Percentiles rank a stretch among this genome's conserved stretches.
Conservation (phyloP, 2,797 vertebrate species). For the Danio choprae region DNA sequence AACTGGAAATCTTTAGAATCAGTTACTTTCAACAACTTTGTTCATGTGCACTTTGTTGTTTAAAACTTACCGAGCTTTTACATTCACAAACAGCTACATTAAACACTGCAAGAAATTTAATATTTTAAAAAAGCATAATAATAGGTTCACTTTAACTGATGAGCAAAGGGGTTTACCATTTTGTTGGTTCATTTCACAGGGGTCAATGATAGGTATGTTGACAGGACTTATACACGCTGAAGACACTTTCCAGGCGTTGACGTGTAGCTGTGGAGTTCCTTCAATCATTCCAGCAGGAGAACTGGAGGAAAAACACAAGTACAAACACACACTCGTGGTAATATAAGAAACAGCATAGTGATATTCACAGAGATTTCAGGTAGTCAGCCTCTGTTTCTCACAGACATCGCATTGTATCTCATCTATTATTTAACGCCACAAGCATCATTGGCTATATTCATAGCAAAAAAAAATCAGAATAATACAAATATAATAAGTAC, state of each 20-base stretch:
- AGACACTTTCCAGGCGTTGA: constrained; percentile 95
- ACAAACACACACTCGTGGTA: constrained; percentile 20
- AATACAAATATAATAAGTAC: too few relatives aligned
- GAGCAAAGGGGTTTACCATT: constrained; percentile 79
- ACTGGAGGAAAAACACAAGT: constrained; percentile 68
- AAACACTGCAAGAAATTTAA: too few relatives aligned
- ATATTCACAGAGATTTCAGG: neutral
- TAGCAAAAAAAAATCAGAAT: too few relatives aligned
- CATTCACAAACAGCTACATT: too few relatives aligned
- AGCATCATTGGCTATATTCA: too few relatives aligned
- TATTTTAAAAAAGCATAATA: too few relatives aligned
- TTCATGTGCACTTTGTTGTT: too few relatives aligned
- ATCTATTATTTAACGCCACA: too few relatives aligned
- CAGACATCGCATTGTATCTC: too few relatives aligned
- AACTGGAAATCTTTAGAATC: too few relatives aligned
- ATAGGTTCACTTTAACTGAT: neutral
- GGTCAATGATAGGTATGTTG: constrained; percentile 92
- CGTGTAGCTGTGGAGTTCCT: constrained; percentile 96
- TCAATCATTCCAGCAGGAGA: constrained; percentile 98
- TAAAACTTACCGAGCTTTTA: too few relatives aligned
- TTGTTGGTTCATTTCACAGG: constrained; percentile 93
- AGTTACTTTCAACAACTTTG: too few relatives aligned
- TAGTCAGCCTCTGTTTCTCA: neutral
- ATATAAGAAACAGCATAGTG: neutral
- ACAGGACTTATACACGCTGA: constrained; percentile 91